Percentiles rank a stretch among this genome's conserved stretches.
These are phyloP conservation scores for Branchinecta sandiegonensis DNA, from an alignment of 2,888 invertebrate genomes.

Conservation along the genomic window DNA sequence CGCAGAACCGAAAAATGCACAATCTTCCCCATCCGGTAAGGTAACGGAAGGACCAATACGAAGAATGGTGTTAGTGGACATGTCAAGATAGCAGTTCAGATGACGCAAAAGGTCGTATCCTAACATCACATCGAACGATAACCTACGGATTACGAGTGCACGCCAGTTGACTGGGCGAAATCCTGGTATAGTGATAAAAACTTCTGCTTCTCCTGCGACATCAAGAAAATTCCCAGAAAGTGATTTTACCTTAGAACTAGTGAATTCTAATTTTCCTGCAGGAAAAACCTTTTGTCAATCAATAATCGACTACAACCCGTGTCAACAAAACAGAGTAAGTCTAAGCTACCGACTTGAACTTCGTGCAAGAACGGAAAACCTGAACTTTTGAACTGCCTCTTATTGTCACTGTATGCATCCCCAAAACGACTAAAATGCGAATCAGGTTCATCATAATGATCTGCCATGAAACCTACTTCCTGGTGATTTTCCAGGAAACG, in stretches of 20 bases:
- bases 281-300: not conserved
- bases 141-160: not conserved
- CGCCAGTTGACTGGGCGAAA: no score
- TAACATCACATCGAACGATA: not conserved
- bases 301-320: not conserved
- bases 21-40: not conserved
- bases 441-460: no score
- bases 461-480: no score
- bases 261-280: not conserved
- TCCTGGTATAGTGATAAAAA: not conserved
- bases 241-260: not conserved
- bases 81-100: slow-evolving; percentile 3
- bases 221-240: not conserved
- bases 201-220: slow-evolving; percentile 10
- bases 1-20: not conserved
- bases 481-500: no score
- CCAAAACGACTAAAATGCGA: not conserved
- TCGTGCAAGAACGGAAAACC: slow-evolving; percentile 6
- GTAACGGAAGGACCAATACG: not conserved
- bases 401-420: not conserved
- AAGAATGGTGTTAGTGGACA: not conserved
- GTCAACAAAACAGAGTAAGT: not conserved
- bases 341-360: not conserved
- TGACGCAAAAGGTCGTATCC: slow-evolving; percentile 1
- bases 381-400: not conserved